Base-by-base conservation (phyloP, 2,888 invertebrate species). In the Diarsia brunnea region DNA sequence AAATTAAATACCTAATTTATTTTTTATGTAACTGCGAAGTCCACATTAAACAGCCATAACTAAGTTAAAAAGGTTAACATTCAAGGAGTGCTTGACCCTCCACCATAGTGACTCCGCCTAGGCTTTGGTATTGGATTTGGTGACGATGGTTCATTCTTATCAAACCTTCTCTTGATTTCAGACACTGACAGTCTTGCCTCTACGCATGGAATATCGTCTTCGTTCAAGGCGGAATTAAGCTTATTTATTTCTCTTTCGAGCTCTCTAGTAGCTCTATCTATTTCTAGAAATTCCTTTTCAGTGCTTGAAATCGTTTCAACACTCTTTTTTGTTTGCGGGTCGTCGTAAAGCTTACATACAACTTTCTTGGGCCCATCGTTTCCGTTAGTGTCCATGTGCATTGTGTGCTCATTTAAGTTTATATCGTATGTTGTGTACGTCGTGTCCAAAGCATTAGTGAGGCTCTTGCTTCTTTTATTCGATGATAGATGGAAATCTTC, bases 71-170 rank as follows among this genome's bases (percentile, higher is more conserved):
- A 21, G 66, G 58, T 74, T 83, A 61, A 74, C 45, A 69, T 78
- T 89, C 85, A 91, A 16, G 94, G 93, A 60, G 94, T 93, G 77
- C 88, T 93, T 14, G 93, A 91, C 70, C 93, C 95, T 69, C 93
- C 95, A 55, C 94, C 94, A 67, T 95, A 94, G 81, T 95, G 94
- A 89, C 97, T 97, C 88, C 97, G 94, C 87, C 97, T 95, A 4
- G 97, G 97, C 90, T 97, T 97, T 89, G 97, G 97, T 91, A 97
- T 96, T 4, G 97, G 97, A 92, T 97, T 97, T 74, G 97, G 97
- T 67, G 95, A 95, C n/a, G 94, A 93, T 64, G 89, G 91, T 68
- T 96, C 96, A 47, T 92, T 95, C 79, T 95, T 96, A 68, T 97
- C 97, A 88, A 97, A 97, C 84, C 96, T 96, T 77, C 95, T 93